These are phyloP conservation scores for Tromatobia lineatoria DNA, from an alignment of 2,888 invertebrate genomes.

Conservation along the genomic window DNA sequence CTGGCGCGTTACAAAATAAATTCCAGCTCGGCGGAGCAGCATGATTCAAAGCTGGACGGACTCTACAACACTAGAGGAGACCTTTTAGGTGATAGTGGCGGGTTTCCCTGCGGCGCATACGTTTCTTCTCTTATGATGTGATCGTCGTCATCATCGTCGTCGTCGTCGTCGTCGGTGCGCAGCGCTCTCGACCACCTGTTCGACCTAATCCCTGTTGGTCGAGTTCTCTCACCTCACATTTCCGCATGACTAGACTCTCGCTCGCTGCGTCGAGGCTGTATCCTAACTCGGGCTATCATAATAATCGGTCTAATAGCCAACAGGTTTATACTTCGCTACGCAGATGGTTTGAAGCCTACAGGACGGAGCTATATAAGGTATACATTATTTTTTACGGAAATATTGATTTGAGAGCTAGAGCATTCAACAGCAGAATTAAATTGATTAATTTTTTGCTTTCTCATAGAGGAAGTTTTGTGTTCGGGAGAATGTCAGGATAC, in stretches of 20 bases:
- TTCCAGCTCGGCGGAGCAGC: conserved; percentile 40
- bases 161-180: conserved; percentile 8
- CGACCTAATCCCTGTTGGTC: conserved; percentile 49
- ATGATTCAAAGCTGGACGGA: conserved; percentile 23
- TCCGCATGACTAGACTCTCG: conserved; percentile 45
- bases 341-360: background rate
- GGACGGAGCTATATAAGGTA: background rate
- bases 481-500: no score
- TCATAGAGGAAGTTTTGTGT: no score
- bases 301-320: conserved; percentile 26
- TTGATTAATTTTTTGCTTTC: no score
- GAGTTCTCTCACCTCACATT: conserved; percentile 42
- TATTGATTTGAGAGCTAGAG: no score
- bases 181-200: conserved; percentile 57
- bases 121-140: conserved; percentile 7
- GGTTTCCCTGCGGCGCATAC: conserved; percentile 10
- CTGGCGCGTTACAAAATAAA: conserved; percentile 39
- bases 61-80: background rate
- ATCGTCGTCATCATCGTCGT: background rate
- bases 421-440: no score
- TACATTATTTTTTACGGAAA: no score
- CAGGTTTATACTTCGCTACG: background rate
- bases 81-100: background rate
- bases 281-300: conserved; percentile 37
- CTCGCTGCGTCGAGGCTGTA: background rate